Percentiles rank a stretch among this genome's conserved stretches.
Evolutionary conservation across 2,888 invertebrate genomes (phyloP).

Genomic region (Sarcophaga carnaria): DNA sequence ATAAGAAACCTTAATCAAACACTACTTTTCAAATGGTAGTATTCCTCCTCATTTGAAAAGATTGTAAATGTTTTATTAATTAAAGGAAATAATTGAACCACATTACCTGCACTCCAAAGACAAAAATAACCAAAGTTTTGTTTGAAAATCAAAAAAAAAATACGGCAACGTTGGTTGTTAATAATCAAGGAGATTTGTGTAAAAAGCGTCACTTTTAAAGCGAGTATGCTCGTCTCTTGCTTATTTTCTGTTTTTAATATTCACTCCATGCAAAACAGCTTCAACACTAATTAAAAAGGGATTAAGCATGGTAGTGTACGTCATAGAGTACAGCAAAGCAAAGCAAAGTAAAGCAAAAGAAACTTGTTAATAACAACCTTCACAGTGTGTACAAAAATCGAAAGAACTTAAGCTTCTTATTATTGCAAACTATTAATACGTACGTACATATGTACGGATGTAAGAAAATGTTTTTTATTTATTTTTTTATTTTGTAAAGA

Average conservation of each 20-base stretch:
- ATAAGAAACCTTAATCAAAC: too few species aligned
- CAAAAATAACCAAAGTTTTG: neutral
- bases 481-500: too few species aligned
- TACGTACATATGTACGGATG: too few species aligned
- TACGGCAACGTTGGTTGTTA: too few species aligned
- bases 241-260: conserved; percentile 17
- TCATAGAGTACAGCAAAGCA: conserved; percentile 20
- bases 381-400: conserved; percentile 20
- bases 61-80: too few species aligned
- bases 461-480: too few species aligned
- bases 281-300: conserved; percentile 67
- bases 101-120: neutral
- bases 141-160: neutral
- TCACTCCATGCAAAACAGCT: conserved; percentile 50
- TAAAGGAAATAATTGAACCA: too few species aligned
- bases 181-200: too few species aligned
- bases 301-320: conserved; percentile 56
- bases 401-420: conserved; percentile 63
- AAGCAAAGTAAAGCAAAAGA: neutral
- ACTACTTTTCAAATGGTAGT: too few species aligned
- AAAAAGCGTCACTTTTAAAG: conserved; percentile 32
- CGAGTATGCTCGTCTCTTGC: neutral
- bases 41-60: too few species aligned
- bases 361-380: neutral
- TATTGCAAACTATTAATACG: conserved; percentile 33